Percentiles rank a stretch among this genome's conserved stretches.
Evolutionary conservation across 1,140 invertebrate species (phyloP).

Genomic region (Goniozus legneri): DNA sequence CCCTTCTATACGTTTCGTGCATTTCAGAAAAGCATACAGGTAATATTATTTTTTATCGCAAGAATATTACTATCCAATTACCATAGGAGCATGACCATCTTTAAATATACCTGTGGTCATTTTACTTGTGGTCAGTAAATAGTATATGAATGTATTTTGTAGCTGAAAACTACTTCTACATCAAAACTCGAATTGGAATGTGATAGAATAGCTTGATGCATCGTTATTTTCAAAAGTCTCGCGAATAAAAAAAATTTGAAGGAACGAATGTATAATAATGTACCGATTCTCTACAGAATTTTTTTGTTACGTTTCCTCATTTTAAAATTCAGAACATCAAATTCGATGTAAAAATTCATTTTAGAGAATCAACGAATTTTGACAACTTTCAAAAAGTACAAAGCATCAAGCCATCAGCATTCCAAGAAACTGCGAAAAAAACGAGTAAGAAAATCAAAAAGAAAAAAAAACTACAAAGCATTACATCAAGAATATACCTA

Average conservation of each 20-base stretch:
- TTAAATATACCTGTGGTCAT: constrained; percentile 6
- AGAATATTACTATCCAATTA: constrained; percentile 50
- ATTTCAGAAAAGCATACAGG: constrained; percentile 64
- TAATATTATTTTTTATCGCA: constrained; percentile 47
- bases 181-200: too few relatives aligned
- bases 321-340: too few relatives aligned
- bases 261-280: too few relatives aligned
- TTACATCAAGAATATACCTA: constrained; percentile 30
- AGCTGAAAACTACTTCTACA: background rate
- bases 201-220: background rate
- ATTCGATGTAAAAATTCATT: too few relatives aligned
- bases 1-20: constrained; percentile 67
- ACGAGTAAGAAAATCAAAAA: constrained; percentile 20
- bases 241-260: constrained; percentile 1
- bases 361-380: background rate
- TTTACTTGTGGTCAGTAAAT: constrained; percentile 14
- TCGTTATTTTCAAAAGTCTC: constrained; percentile 4
- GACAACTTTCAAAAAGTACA: background rate
- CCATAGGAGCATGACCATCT: constrained; percentile 39
- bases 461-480: constrained; percentile 21
- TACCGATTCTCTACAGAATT: too few relatives aligned
- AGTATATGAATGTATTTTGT: background rate
- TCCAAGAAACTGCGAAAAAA: constrained; percentile 31
- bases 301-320: too few relatives aligned
- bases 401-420: constrained; percentile 23